Evolutionary conservation across 2,888 invertebrate genomes (phyloP).

Genomic region (Metopia argyrocephala): DNA sequence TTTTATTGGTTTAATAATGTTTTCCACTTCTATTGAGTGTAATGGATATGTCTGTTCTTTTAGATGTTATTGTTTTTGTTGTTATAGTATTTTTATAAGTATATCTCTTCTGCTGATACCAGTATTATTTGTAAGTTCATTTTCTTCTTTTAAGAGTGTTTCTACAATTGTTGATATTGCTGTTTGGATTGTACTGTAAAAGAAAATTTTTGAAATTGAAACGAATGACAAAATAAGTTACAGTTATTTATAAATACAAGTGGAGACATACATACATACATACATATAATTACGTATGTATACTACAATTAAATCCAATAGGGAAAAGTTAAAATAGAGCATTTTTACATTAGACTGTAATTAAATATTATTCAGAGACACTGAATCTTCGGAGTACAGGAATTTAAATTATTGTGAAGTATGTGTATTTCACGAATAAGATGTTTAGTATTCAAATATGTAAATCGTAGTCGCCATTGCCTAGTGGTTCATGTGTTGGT

Average conservation of each 20-base stretch:
- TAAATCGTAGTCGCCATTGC: too few relatives aligned
- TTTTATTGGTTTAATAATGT: slow-evolving; percentile 30
- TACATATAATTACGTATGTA: neutral
- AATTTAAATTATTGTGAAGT: too few relatives aligned
- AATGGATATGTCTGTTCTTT: slow-evolving; percentile 47
- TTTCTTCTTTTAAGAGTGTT: neutral
- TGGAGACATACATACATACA: too few relatives aligned
- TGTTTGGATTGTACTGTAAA: slow-evolving; percentile 25
- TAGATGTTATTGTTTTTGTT: slow-evolving; percentile 1
- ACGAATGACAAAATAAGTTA: slow-evolving; percentile 30
- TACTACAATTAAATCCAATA: slow-evolving; percentile 11
- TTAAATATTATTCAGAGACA: too few relatives aligned
- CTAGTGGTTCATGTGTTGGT: too few relatives aligned
- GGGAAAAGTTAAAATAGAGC: neutral
- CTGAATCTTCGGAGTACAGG: too few relatives aligned
- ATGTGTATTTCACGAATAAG: too few relatives aligned
- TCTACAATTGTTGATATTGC: neutral
- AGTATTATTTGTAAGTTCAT: slow-evolving; percentile 43
- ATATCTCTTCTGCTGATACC: neutral
- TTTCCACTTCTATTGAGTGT: slow-evolving; percentile 29
- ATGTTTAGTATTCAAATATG: too few relatives aligned
- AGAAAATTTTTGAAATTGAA: neutral
- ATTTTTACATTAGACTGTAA: too few relatives aligned
- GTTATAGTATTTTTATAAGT: neutral
- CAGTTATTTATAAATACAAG: slow-evolving; percentile 25